These are phyloP conservation scores for Cactoblastis cactorum DNA, from an alignment of 2,888 invertebrate genomes.

Conservation along the genomic window DNA sequence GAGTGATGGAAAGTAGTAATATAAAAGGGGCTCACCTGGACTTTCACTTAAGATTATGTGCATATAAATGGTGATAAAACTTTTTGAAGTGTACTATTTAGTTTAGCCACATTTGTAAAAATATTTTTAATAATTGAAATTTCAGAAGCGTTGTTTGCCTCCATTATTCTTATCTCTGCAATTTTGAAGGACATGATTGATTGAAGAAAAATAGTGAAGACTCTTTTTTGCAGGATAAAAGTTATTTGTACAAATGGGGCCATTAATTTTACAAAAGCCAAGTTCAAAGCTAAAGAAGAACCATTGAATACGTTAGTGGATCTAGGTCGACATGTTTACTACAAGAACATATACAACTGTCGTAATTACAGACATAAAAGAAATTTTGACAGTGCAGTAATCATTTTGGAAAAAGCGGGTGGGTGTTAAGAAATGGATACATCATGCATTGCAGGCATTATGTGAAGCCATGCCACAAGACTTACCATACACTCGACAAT, in stretches of 20 bases:
- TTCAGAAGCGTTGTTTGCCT: no score
- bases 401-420: constrained; percentile 53
- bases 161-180: background rate
- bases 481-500: constrained; percentile 67
- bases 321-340: constrained; percentile 38
- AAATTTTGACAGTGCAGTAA: constrained; percentile 31
- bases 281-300: constrained; percentile 39
- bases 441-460: constrained; percentile 43
- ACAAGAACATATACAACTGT: constrained; percentile 19
- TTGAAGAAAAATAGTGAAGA: constrained; percentile 18
- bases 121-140: no score
- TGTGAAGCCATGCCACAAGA: constrained; percentile 60
- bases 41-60: background rate
- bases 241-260: constrained; percentile 19
- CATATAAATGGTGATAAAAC: background rate
- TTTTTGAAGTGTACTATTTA: background rate
- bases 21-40: background rate
- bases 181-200: background rate
- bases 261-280: constrained; percentile 23
- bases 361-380: background rate
- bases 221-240: constrained; percentile 13
- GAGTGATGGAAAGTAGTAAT: no score
- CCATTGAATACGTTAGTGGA: constrained; percentile 40
- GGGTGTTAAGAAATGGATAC: constrained; percentile 36
- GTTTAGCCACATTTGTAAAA: background rate